These are phyloP conservation scores for Invenusta paracnida DNA, from an alignment of 2,888 invertebrate species.

Conservation along the genomic window DNA sequence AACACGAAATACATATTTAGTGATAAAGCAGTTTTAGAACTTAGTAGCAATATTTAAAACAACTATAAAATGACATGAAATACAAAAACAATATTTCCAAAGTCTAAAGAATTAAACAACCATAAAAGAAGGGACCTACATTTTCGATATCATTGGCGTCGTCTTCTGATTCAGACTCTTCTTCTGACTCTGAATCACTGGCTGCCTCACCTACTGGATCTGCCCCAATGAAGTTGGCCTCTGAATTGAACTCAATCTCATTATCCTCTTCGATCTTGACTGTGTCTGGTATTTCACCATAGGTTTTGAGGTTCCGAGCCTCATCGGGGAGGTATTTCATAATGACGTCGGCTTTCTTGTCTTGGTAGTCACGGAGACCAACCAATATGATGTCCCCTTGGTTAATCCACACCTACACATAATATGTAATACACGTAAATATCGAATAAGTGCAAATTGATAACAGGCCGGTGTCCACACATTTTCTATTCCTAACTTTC, in stretches of 20 bases:
- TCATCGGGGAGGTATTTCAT: conserved; percentile 98
- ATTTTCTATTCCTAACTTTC: too few relatives aligned
- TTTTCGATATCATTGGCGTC: neutral
- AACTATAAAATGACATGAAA: too few relatives aligned
- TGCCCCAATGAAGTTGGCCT: conserved; percentile 1
- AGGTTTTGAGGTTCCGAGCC: conserved; percentile 87
- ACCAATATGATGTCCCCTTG: conserved; percentile 96
- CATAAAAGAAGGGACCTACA: neutral
- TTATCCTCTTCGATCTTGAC: conserved; percentile 43
- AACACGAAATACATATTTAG: too few relatives aligned
- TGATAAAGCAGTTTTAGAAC: too few relatives aligned
- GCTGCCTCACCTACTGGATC: neutral
- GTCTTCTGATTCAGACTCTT: neutral
- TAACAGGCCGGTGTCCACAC: too few relatives aligned
- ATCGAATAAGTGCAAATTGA: too few relatives aligned
- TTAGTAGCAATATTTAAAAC: too few relatives aligned
- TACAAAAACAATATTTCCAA: too few relatives aligned
- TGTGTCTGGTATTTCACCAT: conserved; percentile 40
- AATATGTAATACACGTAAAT: too few relatives aligned
- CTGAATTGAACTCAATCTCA: conserved; percentile 39
- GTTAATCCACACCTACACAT: conserved; percentile 78
- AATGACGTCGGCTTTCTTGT: conserved; percentile 88
- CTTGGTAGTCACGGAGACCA: conserved; percentile 87
- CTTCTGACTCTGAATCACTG: neutral
- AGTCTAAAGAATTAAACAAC: too few relatives aligned